These are phyloP conservation scores for Dendrocincla fuliginosa DNA, from an alignment of 2,797 vertebrate genomes.

Conservation along the genomic window DNA sequence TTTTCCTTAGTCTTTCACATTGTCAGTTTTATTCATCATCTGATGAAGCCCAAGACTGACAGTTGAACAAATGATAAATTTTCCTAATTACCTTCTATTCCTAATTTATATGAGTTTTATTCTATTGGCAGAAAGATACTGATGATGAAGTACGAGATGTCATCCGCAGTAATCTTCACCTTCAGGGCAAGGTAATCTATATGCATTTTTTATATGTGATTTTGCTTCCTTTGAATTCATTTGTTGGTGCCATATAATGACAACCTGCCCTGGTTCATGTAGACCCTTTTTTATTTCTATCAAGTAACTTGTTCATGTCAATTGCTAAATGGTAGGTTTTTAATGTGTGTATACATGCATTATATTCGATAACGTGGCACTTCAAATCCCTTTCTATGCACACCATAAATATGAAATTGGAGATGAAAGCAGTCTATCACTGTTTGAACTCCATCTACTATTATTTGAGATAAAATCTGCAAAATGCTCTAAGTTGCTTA, in stretches of 20 bases:
- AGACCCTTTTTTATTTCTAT: too few relatives aligned
- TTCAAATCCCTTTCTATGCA: not conserved
- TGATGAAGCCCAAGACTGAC: not conserved
- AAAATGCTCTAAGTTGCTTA: not conserved
- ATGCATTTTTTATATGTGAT: not conserved
- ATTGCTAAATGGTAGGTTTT: not conserved
- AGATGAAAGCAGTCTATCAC: not conserved
- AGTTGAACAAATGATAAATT: not conserved
- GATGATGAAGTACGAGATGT: slow-evolving; percentile 93
- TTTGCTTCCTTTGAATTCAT: not conserved
- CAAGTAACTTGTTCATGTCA: not conserved
- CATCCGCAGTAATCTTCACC: slow-evolving; percentile 90
- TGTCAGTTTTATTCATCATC: not conserved
- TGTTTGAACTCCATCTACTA: not conserved
- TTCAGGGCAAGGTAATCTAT: slow-evolving; percentile 91
- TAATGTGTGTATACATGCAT: not conserved
- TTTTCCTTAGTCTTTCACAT: not conserved
- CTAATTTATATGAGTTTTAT: not conserved
- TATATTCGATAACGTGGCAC: not conserved
- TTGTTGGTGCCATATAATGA: not conserved
- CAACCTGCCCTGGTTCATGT: not conserved
- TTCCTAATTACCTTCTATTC: not conserved
- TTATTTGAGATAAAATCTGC: not conserved
- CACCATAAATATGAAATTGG: not conserved
- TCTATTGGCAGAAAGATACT: slow-evolving; percentile 90